Conservation (phyloP, 2,797 vertebrate genomes). For the Xiphorhynchus erythropygius region DNA sequence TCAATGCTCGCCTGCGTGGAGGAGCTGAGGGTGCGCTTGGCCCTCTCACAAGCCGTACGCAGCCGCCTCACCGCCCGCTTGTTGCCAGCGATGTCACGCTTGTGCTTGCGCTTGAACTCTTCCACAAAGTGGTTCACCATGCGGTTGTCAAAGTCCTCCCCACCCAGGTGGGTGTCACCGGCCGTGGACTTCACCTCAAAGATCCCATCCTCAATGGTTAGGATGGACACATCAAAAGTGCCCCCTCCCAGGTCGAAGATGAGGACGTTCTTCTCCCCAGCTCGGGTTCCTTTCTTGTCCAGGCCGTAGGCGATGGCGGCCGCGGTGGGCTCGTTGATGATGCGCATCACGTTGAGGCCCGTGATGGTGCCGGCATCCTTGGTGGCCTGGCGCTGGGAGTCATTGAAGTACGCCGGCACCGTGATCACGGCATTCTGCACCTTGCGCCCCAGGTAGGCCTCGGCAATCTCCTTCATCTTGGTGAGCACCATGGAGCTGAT, state of each 20-base stretch:
- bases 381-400: constrained; percentile 92
- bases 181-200: constrained; percentile 93
- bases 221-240: constrained; percentile 92
- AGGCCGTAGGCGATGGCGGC: constrained; percentile 92
- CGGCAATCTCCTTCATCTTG: constrained; percentile 93
- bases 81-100: constrained; percentile 88
- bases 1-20: constrained; percentile 90
- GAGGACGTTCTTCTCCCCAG: constrained; percentile 86
- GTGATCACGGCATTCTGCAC: constrained; percentile 92
- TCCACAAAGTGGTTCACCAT: constrained; percentile 93
- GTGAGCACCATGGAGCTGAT: constrained; percentile 93
- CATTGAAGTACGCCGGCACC: constrained; percentile 92
- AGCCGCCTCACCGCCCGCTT: constrained; percentile 91
- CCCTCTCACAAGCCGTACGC: constrained; percentile 88
- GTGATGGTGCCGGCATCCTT: constrained; percentile 91
- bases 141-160: constrained; percentile 91
- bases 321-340: constrained; percentile 92
- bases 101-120: constrained; percentile 91
- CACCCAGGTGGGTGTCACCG: constrained; percentile 91
- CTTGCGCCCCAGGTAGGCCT: constrained; percentile 87
- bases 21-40: constrained; percentile 90
- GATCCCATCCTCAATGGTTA: constrained; percentile 92
- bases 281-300: constrained; percentile 85
- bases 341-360: constrained; percentile 89
- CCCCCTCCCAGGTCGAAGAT: constrained; percentile 93